These are phyloP conservation scores for Campoletis raptor DNA, from an alignment of 2,888 invertebrate species.

Conservation along the genomic window DNA sequence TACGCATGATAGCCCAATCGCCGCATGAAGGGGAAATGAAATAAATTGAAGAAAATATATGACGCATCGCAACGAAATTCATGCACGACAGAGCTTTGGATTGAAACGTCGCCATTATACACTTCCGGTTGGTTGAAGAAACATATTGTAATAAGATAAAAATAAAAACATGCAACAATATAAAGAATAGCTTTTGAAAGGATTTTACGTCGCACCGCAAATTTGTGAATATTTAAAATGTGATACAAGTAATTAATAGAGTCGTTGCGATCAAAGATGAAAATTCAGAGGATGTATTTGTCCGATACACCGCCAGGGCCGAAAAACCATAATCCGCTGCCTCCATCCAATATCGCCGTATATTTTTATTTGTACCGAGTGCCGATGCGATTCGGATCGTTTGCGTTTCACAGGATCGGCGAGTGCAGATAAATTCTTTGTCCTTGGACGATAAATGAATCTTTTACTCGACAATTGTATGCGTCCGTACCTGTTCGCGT, in stretches of 20 bases:
- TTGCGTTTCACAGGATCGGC: constrained; percentile 12
- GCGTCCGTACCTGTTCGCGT: constrained; percentile 16
- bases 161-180: background rate
- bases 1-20: too few species aligned
- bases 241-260: background rate
- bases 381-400: constrained; percentile 7
- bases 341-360: background rate
- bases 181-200: background rate
- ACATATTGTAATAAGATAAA: background rate
- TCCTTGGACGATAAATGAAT: constrained; percentile 60
- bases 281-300: background rate
- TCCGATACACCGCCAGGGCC: background rate
- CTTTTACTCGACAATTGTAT: constrained; percentile 46
- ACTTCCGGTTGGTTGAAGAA: background rate
- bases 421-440: constrained; percentile 26
- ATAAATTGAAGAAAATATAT: background rate
- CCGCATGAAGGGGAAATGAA: too few species aligned
- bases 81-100: background rate
- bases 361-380: background rate
- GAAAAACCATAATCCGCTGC: background rate
- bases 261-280: background rate
- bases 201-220: background rate
- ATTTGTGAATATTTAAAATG: background rate
- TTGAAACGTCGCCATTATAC: background rate
- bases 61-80: background rate